A percentile compares a stretch with the other conserved stretches of the same genome.
Evolutionary conservation across 2,888 invertebrate genomes (phyloP).

Genomic region (Acrobasis repandana): DNA sequence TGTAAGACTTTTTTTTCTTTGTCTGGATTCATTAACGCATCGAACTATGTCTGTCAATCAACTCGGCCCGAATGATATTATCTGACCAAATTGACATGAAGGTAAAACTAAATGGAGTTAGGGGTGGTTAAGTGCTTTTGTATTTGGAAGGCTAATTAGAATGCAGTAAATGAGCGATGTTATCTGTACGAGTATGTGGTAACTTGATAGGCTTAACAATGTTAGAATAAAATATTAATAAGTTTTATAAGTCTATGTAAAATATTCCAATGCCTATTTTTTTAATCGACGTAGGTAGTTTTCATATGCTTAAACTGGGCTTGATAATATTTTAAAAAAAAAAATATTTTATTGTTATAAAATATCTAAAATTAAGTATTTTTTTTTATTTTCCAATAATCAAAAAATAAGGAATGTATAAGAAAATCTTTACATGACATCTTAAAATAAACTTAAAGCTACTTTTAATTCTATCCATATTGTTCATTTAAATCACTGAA

Average conservation of each 20-base stretch:
- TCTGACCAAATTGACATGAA: conserved; percentile 39
- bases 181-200: conserved; percentile 1
- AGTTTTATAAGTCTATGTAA: background rate
- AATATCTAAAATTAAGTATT: too few relatives aligned
- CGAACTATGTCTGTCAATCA: conserved; percentile 63
- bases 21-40: conserved; percentile 57
- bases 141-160: conserved; percentile 10
- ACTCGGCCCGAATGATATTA: conserved; percentile 41
- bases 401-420: too few relatives aligned
- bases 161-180: conserved; percentile 5
- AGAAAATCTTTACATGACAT: too few relatives aligned
- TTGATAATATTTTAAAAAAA: too few relatives aligned
- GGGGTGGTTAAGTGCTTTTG: conserved; percentile 18
- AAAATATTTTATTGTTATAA: too few relatives aligned
- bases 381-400: too few relatives aligned
- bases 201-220: background rate
- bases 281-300: too few relatives aligned
- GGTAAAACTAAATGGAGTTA: conserved; percentile 21
- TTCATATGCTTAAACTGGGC: too few relatives aligned
- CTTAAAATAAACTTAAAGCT: too few relatives aligned
- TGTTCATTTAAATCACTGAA: too few relatives aligned
- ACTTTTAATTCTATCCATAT: too few relatives aligned
- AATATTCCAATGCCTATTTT: background rate
- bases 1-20: conserved; percentile 27
- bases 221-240: background rate